A percentile compares a stretch with the other conserved stretches of the same genome.
Conservation (phyloP, 2,797 vertebrate genomes). For the Sylvilagus floridanus region DNA sequence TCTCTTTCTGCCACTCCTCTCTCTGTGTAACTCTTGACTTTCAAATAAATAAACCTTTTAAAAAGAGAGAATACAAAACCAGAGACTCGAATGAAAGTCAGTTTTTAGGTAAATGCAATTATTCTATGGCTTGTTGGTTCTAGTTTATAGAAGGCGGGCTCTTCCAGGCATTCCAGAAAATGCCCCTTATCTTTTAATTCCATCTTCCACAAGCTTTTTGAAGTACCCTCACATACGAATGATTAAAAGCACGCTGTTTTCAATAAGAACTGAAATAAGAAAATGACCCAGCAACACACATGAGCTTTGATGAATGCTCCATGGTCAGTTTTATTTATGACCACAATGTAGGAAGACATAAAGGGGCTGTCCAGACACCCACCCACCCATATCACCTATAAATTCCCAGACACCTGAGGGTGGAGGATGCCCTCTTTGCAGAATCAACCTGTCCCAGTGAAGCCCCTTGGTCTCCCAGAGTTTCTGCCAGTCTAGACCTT, state of each 20-base stretch:
- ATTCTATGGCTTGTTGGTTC: neutral
- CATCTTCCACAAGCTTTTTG: too few species aligned
- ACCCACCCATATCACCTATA: neutral
- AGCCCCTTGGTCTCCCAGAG: neutral
- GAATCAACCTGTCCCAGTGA: neutral
- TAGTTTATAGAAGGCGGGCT: neutral
- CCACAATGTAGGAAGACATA: neutral
- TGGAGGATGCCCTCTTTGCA: neutral
- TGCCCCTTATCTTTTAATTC: too few species aligned
- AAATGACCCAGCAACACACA: neutral
- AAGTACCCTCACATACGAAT: neutral
- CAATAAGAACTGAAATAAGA: slow-evolving; percentile 2
- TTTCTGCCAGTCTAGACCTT: neutral
- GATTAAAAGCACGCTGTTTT: neutral
- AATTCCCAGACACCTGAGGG: neutral
- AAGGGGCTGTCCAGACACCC: neutral
- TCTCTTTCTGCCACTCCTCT: too few species aligned
- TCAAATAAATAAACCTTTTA: too few species aligned
- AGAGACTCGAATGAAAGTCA: neutral
- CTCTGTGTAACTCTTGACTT: too few species aligned
- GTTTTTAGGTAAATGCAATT: neutral
- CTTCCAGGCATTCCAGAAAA: too few species aligned
- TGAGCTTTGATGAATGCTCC: neutral
- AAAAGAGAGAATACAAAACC: neutral
- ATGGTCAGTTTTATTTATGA: neutral